Conservation (phyloP, 2,888 invertebrate species). For the Drosophila gaucha region DNA sequence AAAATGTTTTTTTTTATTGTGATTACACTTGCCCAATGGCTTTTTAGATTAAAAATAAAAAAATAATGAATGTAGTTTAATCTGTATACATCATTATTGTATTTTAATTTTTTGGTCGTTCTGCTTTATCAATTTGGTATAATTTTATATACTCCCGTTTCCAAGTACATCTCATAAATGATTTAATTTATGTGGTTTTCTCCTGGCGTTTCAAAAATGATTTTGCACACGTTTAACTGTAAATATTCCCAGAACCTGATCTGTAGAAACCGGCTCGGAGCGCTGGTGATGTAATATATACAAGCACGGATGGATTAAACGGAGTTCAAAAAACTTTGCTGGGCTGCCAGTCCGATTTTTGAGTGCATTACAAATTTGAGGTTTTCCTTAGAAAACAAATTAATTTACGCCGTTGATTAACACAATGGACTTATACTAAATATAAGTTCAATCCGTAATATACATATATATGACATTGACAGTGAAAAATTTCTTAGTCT, state of each 20-base stretch:
- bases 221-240: conserved; percentile 45
- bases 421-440: not conserved
- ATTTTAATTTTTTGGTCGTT: not conserved
- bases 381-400: not conserved
- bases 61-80: conserved; percentile 18
- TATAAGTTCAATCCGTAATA: not conserved
- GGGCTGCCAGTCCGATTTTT: not conserved
- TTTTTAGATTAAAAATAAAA: not conserved
- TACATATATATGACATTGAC: conserved; percentile 8
- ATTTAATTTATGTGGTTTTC: not conserved
- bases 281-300: conserved; percentile 39
- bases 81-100: not conserved
- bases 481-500: conserved; percentile 22
- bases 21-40: not conserved
- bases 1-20: not conserved
- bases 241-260: conserved; percentile 58
- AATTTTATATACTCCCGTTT: not conserved
- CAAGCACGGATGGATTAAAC: conserved; percentile 5
- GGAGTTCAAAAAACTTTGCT: conserved; percentile 19
- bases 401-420: too few relatives aligned
- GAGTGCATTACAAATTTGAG: not conserved
- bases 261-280: conserved; percentile 47
- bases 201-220: conserved; percentile 6
- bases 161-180: not conserved
- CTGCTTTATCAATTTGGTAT: not conserved